Conservation (phyloP, 2,888 invertebrate species). For the Tuta absoluta region DNA sequence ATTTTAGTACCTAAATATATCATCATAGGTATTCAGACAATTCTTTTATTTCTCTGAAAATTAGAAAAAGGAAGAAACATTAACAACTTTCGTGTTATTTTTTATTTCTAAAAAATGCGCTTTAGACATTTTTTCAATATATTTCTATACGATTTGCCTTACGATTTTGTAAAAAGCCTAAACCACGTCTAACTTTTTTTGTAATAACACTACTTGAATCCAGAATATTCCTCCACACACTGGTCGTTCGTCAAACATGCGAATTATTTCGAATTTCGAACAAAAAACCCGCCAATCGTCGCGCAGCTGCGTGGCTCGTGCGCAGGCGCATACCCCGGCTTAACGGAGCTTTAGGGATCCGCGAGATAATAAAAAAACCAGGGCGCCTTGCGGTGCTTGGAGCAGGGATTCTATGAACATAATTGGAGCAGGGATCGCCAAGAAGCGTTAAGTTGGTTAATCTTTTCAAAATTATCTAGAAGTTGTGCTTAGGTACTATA, state of each 20-base stretch:
- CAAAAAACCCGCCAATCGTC: constrained; percentile 61
- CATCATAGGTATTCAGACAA: not conserved
- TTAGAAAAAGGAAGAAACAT: too few species aligned
- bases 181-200: too few species aligned
- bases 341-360: constrained; percentile 36
- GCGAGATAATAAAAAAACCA: constrained; percentile 21
- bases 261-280: constrained; percentile 61
- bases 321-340: constrained; percentile 47
- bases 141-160: too few species aligned
- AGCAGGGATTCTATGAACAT: constrained; percentile 8
- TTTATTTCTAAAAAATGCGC: too few species aligned
- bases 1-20: not conserved
- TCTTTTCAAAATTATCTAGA: not conserved
- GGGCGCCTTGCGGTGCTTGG: constrained; percentile 17
- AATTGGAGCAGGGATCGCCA: not conserved
- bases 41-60: too few species aligned
- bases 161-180: too few species aligned
- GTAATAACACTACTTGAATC: constrained; percentile 8
- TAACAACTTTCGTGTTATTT: too few species aligned
- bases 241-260: constrained; percentile 43
- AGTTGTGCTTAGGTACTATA: too few species aligned
- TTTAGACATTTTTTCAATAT: too few species aligned
- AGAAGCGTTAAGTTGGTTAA: not conserved
- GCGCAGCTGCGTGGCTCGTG: constrained; percentile 66
- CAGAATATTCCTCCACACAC: constrained; percentile 19